Percentiles rank a stretch among this genome's conserved stretches.
These are phyloP conservation scores for Drosophila helvetica DNA, from an alignment of 2,888 invertebrate genomes.

Conservation along the genomic window DNA sequence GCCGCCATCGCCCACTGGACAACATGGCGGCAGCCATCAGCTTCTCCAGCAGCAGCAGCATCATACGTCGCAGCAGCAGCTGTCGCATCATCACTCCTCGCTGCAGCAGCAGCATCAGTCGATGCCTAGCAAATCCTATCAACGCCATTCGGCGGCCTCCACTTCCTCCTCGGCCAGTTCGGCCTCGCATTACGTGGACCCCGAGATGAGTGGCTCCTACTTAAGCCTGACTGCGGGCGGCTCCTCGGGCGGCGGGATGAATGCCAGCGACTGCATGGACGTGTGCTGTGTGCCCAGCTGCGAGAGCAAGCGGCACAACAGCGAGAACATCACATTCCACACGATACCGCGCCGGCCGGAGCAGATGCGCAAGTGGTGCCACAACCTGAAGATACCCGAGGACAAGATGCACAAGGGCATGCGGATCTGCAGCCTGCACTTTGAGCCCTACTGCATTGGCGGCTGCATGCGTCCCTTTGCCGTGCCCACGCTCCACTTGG, in stretches of 20 bases:
- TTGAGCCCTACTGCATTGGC: conserved; percentile 80
- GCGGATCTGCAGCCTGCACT: conserved; percentile 79
- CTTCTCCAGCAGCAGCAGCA: conserved; percentile 47
- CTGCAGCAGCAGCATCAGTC: conserved; percentile 22
- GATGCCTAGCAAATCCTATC: conserved; percentile 55
- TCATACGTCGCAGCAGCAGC: conserved; percentile 15
- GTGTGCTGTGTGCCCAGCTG: conserved; percentile 79
- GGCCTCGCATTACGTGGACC: conserved; percentile 64
- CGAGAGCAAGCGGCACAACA: conserved; percentile 78
- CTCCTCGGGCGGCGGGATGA: conserved; percentile 47
- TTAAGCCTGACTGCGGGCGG: conserved; percentile 39
- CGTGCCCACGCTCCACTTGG: conserved; percentile 77
- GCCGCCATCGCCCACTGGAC: conserved; percentile 67
- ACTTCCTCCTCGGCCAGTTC: conserved; percentile 73
- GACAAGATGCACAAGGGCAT: conserved; percentile 79
- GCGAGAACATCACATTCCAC: conserved; percentile 77
- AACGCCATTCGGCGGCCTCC: conserved; percentile 69
- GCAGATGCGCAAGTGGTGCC: conserved; percentile 81
- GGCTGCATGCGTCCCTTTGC: conserved; percentile 82
- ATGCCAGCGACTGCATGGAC: conserved; percentile 72
- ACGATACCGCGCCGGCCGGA: conserved; percentile 79
- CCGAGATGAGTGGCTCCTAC: conserved; percentile 56
- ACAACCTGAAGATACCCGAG: conserved; percentile 77
- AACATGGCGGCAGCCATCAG: conserved; percentile 28
- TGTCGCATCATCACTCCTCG: conserved; percentile 17